These are phyloP conservation scores for Euplagia quadripunctaria DNA, from an alignment of 2,888 invertebrate genomes.

Conservation along the genomic window DNA sequence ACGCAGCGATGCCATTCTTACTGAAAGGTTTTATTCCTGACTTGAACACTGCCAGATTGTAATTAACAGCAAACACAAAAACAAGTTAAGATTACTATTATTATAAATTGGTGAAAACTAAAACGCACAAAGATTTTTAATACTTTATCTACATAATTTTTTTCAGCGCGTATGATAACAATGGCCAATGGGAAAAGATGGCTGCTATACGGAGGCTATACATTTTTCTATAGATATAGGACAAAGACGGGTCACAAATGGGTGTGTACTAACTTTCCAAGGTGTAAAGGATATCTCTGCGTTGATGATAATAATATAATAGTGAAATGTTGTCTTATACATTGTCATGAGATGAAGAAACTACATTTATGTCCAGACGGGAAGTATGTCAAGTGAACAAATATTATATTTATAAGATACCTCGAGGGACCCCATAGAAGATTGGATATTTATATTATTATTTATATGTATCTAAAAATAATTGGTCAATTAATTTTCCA, in stretches of 20 bases:
- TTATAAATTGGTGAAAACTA: no score
- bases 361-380: conserved; percentile 57
- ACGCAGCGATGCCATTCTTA: no score
- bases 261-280: conserved; percentile 70
- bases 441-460: background rate
- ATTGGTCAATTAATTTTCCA: no score
- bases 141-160: background rate
- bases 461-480: background rate
- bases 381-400: conserved; percentile 39
- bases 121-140: background rate
- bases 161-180: conserved; percentile 61
- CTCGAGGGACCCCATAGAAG: background rate
- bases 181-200: conserved; percentile 63
- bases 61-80: no score
- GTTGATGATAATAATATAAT: conserved; percentile 56
- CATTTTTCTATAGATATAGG: conserved; percentile 69
- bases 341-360: conserved; percentile 52
- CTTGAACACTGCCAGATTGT: no score
- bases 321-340: conserved; percentile 40
- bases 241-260: conserved; percentile 62
- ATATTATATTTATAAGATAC: background rate
- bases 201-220: conserved; percentile 60
- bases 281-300: conserved; percentile 65
- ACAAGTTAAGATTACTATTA: no score
- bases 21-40: no score